Percentiles rank a stretch among this genome's conserved stretches.
Conservation (phyloP, 2,888 invertebrate species). For the Phorcus lineatus region DNA sequence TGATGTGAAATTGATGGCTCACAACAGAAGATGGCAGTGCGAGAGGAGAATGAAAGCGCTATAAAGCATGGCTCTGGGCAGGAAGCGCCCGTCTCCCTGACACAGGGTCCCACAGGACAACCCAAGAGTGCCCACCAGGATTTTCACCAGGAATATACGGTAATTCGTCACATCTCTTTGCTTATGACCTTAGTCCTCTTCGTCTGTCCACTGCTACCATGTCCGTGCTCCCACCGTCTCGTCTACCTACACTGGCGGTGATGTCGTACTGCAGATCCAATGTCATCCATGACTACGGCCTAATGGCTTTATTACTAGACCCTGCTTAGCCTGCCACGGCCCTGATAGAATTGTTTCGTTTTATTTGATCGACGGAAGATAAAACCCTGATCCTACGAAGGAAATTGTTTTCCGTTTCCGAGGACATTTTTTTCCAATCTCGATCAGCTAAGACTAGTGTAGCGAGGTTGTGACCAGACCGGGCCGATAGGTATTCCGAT, state of each 20-base stretch:
- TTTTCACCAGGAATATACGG: neutral
- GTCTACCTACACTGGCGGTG: neutral
- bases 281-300: neutral
- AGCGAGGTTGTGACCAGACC: neutral
- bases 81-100: neutral
- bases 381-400: conserved; percentile 12
- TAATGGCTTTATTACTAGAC: conserved; percentile 24
- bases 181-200: neutral
- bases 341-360: conserved; percentile 26
- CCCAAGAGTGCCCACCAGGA: neutral
- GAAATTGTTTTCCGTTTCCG: neutral
- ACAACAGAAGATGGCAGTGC: conserved; percentile 7
- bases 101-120: conserved; percentile 10
- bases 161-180: conserved; percentile 8
- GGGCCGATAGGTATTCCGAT: neutral
- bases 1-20: conserved; percentile 31
- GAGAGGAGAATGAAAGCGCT: conserved; percentile 23
- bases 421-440: neutral
- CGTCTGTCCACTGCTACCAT: neutral
- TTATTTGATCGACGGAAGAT: conserved; percentile 26
- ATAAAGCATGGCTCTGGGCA: conserved; percentile 26
- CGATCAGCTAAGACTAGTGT: neutral
- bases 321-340: neutral
- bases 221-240: no score
- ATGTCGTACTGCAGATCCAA: neutral